phyloP scores from a whole-genome alignment of 2,888 invertebrate species.

The Ornithoptera alexandrae region DNA sequence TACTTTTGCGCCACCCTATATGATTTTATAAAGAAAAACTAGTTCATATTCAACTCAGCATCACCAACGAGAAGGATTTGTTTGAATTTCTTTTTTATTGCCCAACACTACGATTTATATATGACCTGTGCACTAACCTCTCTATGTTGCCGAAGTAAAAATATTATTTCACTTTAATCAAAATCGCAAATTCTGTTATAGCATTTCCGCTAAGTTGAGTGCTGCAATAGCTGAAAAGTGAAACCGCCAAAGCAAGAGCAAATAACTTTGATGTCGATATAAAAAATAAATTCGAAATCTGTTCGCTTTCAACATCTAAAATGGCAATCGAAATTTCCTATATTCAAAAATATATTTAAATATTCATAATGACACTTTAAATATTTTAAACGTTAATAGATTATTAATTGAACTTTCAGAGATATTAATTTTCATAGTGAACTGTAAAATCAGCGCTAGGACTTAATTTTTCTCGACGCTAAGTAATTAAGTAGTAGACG shows the following conservation, averaged over 20 bases:
- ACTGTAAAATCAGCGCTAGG: too few relatives aligned
- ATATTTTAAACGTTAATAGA: background rate
- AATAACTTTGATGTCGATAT: background rate
- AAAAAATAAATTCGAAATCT: background rate
- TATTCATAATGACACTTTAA: background rate
- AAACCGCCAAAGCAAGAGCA: background rate
- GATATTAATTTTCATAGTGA: background rate
- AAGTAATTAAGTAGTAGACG: too few relatives aligned
- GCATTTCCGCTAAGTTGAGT: constrained; percentile 2
- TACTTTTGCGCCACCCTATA: too few relatives aligned
- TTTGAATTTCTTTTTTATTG: too few relatives aligned
- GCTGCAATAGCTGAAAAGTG: background rate
- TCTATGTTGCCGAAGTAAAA: background rate
- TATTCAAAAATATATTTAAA: background rate
- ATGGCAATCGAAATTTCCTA: background rate
- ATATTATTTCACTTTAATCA: background rate
- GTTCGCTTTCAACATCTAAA: background rate
- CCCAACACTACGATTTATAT: too few relatives aligned
- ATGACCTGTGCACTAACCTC: too few relatives aligned
- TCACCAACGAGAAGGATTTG: too few relatives aligned
- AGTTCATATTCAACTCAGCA: too few relatives aligned
- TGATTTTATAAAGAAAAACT: too few relatives aligned
- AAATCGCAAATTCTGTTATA: constrained; percentile 18
- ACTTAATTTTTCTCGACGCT: too few relatives aligned
- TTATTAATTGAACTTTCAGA: background rate